phyloP scores from a whole-genome alignment of 2,797 vertebrate species.

The Ctenochaetus hawaiiensis region DNA sequence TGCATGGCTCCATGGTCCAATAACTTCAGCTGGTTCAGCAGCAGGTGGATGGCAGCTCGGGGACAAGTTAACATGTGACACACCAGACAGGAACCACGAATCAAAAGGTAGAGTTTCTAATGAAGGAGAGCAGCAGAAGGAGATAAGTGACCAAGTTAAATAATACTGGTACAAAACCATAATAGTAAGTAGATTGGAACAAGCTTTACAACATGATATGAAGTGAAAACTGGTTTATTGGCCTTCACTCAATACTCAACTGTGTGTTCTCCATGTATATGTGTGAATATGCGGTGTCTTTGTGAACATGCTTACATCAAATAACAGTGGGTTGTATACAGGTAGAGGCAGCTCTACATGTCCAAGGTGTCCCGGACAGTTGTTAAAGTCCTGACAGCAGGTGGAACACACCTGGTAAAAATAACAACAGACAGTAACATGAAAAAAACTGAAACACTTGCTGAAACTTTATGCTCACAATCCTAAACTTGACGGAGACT shows the following conservation, averaged over 20 bases:
- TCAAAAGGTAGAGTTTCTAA: conserved; percentile 89
- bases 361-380: conserved; percentile 94
- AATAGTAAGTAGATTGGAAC: neutral
- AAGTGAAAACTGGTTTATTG: neutral
- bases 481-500: neutral
- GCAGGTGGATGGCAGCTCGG: conserved; percentile 89
- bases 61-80: conserved; percentile 92
- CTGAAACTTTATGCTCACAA: neutral
- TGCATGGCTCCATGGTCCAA: conserved; percentile 89
- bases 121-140: neutral
- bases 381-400: conserved; percentile 92
- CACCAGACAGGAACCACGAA: conserved; percentile 91
- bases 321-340: conserved; percentile 96
- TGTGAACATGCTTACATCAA: conserved; percentile 87
- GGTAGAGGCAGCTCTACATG: conserved; percentile 93
- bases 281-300: neutral
- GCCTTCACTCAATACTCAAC: neutral
- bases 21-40: conserved; percentile 90
- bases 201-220: neutral
- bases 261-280: neutral
- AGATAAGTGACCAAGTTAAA: neutral
- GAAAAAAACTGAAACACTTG: neutral
- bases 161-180: neutral
- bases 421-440: neutral
- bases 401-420: conserved; percentile 88